phyloP scores from a whole-genome alignment of 2,888 invertebrate species.

The Tuberolachnus salignus region DNA sequence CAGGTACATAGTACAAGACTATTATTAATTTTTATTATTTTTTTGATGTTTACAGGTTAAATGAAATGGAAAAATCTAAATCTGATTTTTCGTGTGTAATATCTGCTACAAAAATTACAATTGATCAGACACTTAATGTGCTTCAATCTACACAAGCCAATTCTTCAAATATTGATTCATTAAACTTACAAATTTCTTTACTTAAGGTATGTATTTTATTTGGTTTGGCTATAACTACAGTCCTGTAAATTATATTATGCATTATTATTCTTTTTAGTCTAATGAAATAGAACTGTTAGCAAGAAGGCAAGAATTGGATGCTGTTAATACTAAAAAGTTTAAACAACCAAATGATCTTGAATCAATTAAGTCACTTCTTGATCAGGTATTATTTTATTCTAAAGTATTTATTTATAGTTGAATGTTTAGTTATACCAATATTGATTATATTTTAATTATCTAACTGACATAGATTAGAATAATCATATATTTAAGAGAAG shows the following conservation, averaged over 20 bases:
- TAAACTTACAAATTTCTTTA: slow-evolving; percentile 47
- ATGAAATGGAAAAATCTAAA: slow-evolving; percentile 56
- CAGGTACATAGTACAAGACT: slow-evolving; percentile 24
- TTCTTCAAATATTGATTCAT: slow-evolving; percentile 48
- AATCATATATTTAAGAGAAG: not conserved
- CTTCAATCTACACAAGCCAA: slow-evolving; percentile 50
- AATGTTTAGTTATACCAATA: not conserved
- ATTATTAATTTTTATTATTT: not conserved
- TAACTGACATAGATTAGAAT: not conserved
- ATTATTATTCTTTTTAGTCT: slow-evolving; percentile 27
- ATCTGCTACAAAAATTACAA: slow-evolving; percentile 48
- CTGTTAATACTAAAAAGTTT: slow-evolving; percentile 33
- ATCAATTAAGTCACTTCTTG: slow-evolving; percentile 42
- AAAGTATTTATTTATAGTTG: not conserved
- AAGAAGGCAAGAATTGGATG: slow-evolving; percentile 38
- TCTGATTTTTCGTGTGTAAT: slow-evolving; percentile 44
- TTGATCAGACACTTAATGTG: slow-evolving; percentile 50
- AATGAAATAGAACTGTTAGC: slow-evolving; percentile 44
- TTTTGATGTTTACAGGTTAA: slow-evolving; percentile 30
- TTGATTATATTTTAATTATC: not conserved
- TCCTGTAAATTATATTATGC: slow-evolving; percentile 4
- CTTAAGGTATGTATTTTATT: slow-evolving; percentile 30
- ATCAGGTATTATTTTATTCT: slow-evolving; percentile 36
- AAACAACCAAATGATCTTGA: slow-evolving; percentile 52
- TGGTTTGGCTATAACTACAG: not conserved